These are phyloP conservation scores for Lepilemur septentrionalis DNA, from an alignment of 2,797 vertebrate genomes.

Conservation along the genomic window DNA sequence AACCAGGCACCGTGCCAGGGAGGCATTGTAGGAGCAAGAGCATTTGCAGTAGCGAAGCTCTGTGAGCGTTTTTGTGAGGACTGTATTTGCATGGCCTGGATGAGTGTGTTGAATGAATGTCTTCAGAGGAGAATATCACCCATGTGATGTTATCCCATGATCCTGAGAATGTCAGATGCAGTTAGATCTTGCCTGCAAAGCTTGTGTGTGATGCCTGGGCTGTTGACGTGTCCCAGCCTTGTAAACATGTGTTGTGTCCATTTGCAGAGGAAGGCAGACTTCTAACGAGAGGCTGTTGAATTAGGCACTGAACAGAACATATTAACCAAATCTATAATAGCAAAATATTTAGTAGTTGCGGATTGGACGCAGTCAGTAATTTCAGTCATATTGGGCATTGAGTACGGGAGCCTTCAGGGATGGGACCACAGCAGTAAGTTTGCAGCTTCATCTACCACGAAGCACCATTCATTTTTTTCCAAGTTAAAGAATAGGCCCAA, in stretches of 20 bases:
- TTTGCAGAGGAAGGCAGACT: background rate
- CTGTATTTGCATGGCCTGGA: background rate
- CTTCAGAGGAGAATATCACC: background rate
- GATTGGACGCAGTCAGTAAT: background rate
- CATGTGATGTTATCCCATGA: background rate
- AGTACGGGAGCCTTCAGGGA: background rate
- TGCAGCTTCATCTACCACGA: background rate
- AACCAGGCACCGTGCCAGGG: no score
- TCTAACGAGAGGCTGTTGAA: background rate
- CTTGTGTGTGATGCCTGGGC: background rate
- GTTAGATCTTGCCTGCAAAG: background rate
- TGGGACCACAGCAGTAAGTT: background rate
- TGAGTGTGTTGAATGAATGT: background rate
- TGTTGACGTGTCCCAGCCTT: background rate
- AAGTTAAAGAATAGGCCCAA: background rate
- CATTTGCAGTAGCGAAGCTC: background rate
- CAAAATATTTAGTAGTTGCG: background rate
- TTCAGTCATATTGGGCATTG: background rate
- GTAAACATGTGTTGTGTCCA: no score
- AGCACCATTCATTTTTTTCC: background rate
- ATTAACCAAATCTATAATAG: background rate
- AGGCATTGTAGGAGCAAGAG: background rate
- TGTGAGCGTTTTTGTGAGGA: background rate
- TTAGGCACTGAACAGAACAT: background rate
- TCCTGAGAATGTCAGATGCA: background rate